Evolutionary conservation across 1,140 invertebrate species (phyloP).

Genomic region (Gonioctena quinquepunctata): DNA sequence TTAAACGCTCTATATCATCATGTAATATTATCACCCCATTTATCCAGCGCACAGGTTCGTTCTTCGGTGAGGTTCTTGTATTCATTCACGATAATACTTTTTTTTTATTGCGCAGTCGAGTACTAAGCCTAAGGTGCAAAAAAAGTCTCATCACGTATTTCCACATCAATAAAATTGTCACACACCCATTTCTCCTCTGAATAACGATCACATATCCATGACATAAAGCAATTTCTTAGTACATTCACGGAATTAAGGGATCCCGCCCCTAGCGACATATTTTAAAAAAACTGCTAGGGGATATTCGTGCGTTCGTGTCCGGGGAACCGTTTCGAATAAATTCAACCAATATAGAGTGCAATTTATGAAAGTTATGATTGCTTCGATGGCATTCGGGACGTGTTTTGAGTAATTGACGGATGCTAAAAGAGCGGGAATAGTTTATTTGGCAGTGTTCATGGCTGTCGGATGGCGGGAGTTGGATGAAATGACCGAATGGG

Average conservation of each 20-base stretch:
- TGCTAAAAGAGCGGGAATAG: not conserved
- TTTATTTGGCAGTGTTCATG: not conserved
- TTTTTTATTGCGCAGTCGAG: no score
- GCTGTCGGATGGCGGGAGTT: not conserved
- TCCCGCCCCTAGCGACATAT: not conserved
- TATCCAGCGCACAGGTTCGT: no score
- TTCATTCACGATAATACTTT: no score
- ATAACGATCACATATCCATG: not conserved
- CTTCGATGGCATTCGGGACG: not conserved
- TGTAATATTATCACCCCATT: no score
- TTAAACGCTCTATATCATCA: no score
- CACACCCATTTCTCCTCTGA: not conserved
- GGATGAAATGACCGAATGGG: no score
- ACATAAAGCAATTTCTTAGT: not conserved
- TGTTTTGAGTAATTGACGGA: not conserved
- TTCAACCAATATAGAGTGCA: not conserved
- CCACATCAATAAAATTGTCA: not conserved
- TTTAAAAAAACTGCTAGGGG: not conserved
- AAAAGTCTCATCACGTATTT: no score
- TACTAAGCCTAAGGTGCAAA: no score
- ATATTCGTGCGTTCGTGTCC: not conserved
- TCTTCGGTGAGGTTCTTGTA: no score
- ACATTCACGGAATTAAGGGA: not conserved
- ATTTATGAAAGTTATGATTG: not conserved
- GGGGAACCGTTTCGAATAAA: not conserved